Percentiles rank a stretch among this genome's conserved stretches.
phyloP scores from a whole-genome alignment of 1,140 invertebrate genomes.

The Diabrotica undecimpunctata region DNA sequence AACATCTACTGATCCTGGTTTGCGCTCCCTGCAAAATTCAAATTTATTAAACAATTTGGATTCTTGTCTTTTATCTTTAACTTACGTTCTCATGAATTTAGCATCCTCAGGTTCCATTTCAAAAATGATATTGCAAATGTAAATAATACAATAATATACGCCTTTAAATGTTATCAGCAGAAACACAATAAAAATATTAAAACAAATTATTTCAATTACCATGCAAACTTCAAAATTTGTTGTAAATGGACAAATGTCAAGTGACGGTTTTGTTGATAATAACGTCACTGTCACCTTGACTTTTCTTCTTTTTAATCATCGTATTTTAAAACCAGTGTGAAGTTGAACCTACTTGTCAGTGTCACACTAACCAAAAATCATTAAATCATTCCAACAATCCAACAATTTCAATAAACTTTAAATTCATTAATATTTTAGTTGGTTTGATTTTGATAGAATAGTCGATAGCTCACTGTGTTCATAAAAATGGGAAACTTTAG shows the following conservation, averaged over 20 bases:
- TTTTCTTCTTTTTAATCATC: background rate
- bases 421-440: too few relatives aligned
- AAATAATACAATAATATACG: constrained; percentile 11
- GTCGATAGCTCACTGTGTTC: too few relatives aligned
- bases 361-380: too few relatives aligned
- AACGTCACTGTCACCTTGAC: background rate
- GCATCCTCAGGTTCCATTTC: constrained; percentile 58
- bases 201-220: constrained; percentile 19
- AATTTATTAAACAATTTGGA: constrained; percentile 18
- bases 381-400: too few relatives aligned
- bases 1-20: constrained; percentile 81
- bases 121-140: constrained; percentile 16
- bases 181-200: constrained; percentile 10
- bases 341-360: too few relatives aligned
- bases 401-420: too few relatives aligned
- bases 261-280: background rate
- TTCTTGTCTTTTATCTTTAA: constrained; percentile 21
- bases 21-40: constrained; percentile 63
- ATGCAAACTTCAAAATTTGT: constrained; percentile 14
- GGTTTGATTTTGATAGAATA: too few relatives aligned
- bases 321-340: too few relatives aligned
- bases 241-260: background rate
- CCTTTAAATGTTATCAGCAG: constrained; percentile 4
- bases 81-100: constrained; percentile 59
- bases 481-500: background rate